Base-by-base conservation (phyloP, 1,140 invertebrate genomes). In the Drosophila sturtevanti region DNA sequence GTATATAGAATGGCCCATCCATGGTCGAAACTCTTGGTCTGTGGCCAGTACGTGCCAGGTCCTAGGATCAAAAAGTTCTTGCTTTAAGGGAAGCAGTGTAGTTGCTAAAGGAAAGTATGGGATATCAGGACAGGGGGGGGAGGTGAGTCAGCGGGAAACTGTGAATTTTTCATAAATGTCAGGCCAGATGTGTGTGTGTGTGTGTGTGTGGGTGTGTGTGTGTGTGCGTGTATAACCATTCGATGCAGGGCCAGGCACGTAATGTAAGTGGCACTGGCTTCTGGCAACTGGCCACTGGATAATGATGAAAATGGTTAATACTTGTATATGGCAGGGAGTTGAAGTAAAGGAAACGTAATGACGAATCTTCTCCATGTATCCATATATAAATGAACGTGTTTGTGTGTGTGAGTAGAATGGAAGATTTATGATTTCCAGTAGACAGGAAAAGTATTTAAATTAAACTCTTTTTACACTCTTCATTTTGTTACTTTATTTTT, bases 261-360 rank as follows among this genome's bases (percentile, higher is more conserved):
- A 37, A 18, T 62, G 68, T 63, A 34, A 55, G 44, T 59, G 74
- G 22, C 44, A 56, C 59, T 41, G 69, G 27, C 27, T 31, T 31
- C 27, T 31, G 52, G 38, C 51, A 44, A 34, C 66, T 63, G 59
- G 27, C 21, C 59, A 52, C 51, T 38, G 61, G 70, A 87, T 84
- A 77, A 85, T 68, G 62, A 75, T 44, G 55, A 78, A 75, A 73
- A 86, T 72, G 66, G 52, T 87, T 87, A 81, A 86, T 75, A 63
- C 66, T 68, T 59, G 11, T 48, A 48, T 48, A 48, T 16, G 52
- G 34, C 55, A 14, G 52, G 37, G 18, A 62, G 34, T 14, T 31
- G 27, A 35, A 59, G 34, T 51, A 34, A 65, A 51, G 31, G 63
- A 55, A 75, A 48, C 54, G 48, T 51, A 38, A 48, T 21, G 41